phyloP scores from a whole-genome alignment of 2,113 vertebrate species.

The Bubo scandiacus region DNA sequence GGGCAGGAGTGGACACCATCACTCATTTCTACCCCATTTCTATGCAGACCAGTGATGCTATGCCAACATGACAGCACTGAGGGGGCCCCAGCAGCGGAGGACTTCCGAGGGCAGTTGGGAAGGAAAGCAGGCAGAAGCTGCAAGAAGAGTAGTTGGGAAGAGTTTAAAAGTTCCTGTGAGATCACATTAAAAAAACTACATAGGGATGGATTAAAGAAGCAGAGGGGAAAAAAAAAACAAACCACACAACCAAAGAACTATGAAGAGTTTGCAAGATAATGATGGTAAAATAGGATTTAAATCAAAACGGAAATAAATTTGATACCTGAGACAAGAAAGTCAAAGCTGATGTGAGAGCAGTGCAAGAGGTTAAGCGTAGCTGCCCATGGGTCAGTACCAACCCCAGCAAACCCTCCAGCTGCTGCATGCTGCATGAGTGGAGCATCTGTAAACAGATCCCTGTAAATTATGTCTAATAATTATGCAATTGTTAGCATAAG shows the following conservation, averaged over 20 bases:
- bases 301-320: background rate
- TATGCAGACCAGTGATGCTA: background rate
- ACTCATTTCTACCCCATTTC: background rate
- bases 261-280: background rate
- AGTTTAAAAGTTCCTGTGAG: background rate
- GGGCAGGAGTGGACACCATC: background rate
- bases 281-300: background rate
- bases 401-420: background rate
- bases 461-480: background rate
- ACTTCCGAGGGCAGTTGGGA: background rate
- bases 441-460: background rate
- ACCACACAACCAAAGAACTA: fast-evolving
- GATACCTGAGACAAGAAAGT: background rate
- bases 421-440: fast-evolving
- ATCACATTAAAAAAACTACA: background rate
- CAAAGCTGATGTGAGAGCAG: background rate
- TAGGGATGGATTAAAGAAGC: background rate
- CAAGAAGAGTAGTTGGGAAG: background rate
- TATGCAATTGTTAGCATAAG: background rate
- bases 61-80: background rate
- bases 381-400: background rate
- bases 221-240: background rate
- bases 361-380: background rate
- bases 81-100: background rate
- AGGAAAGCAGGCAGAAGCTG: background rate